A percentile compares a stretch with the other conserved stretches of the same genome.
Evolutionary conservation across 2,113 vertebrate species (phyloP).

Genomic region (Megaptera novaeangliae): DNA sequence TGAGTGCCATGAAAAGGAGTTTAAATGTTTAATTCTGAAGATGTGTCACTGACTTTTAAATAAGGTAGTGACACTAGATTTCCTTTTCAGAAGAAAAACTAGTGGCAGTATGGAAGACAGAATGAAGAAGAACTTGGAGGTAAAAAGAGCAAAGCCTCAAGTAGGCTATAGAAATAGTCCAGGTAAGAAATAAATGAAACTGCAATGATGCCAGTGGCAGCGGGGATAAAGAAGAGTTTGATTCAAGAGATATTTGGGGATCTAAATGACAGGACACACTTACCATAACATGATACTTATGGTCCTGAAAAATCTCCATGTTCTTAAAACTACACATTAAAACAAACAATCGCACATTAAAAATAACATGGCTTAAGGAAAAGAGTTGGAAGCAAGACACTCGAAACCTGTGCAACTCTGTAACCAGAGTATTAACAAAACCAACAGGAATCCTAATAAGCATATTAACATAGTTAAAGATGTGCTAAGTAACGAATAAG

Average conservation of each 20-base stretch:
- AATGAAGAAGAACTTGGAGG: background rate
- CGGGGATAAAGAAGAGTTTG: background rate
- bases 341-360: background rate
- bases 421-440: background rate
- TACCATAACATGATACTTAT: background rate
- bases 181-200: background rate
- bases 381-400: background rate
- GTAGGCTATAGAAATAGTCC: background rate
- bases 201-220: background rate
- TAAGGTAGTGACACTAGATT: background rate
- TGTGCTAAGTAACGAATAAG: background rate
- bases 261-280: background rate
- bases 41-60: background rate
- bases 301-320: background rate
- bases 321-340: background rate
- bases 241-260: background rate
- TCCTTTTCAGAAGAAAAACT: conserved; percentile 10
- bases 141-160: conserved; percentile 1
- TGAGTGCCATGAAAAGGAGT: background rate
- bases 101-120: background rate
- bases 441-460: background rate
- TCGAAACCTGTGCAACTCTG: background rate
- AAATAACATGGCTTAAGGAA: background rate
- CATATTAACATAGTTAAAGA: background rate
- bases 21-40: background rate